Evolutionary conservation across 2,797 vertebrate species (phyloP).

Genomic region (Amblyraja radiata): DNA sequence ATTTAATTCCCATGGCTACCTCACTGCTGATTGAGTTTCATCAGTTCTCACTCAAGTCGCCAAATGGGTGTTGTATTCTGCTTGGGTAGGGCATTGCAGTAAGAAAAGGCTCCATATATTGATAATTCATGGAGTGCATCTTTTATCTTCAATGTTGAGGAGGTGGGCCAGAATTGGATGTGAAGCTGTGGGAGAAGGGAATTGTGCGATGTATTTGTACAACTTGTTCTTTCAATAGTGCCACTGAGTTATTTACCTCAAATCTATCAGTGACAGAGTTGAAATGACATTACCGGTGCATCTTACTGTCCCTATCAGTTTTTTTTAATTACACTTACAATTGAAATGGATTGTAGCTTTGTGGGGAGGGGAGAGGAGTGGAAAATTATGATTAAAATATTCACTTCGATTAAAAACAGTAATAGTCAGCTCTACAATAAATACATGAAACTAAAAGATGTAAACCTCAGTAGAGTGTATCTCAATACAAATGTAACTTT

Average conservation of each 20-base stretch:
- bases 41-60: not conserved
- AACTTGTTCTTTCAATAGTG: not conserved
- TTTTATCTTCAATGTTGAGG: not conserved
- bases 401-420: not conserved
- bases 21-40: not conserved
- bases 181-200: not conserved
- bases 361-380: not conserved
- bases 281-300: not conserved
- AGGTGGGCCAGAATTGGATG: too few relatives aligned
- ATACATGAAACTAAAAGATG: not conserved
- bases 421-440: not conserved
- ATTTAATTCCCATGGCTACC: conserved; percentile 32
- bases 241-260: not conserved
- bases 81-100: not conserved
- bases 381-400: not conserved
- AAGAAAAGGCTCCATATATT: not conserved
- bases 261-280: not conserved
- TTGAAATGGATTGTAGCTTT: not conserved
- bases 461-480: not conserved
- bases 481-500: not conserved
- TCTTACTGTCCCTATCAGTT: not conserved
- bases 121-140: not conserved
- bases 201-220: not conserved
- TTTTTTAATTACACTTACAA: not conserved
- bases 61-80: not conserved